phyloP scores from a whole-genome alignment of 2,113 vertebrate species.

The Myotis lucifugus region DNA sequence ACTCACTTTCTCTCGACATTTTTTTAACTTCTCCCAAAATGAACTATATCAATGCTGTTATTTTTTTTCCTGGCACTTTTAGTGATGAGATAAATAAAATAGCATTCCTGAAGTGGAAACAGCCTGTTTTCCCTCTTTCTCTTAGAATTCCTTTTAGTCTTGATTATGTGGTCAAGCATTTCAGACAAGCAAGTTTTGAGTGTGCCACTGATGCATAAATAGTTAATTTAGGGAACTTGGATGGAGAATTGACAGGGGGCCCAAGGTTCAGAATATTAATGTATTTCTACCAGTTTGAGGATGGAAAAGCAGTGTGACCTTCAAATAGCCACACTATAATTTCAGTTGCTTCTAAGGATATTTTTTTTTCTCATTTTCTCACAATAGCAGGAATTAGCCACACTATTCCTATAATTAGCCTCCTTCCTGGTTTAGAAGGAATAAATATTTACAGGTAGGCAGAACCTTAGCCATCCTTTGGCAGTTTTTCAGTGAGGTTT shows the following conservation, averaged over 20 bases:
- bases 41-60: background rate
- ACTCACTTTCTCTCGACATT: background rate
- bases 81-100: background rate
- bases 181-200: background rate
- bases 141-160: background rate
- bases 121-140: background rate
- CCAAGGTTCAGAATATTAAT: constrained; percentile 19
- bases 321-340: background rate
- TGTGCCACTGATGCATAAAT: background rate
- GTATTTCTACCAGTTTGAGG: background rate
- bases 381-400: background rate
- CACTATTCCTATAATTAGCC: constrained; percentile 1
- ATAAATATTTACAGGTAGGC: background rate
- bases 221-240: background rate
- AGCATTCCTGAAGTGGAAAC: background rate
- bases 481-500: background rate
- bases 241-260: background rate
- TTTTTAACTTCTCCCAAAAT: background rate
- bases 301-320: background rate
- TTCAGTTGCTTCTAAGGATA: constrained; percentile 38
- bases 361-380: background rate
- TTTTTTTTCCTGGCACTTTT: background rate
- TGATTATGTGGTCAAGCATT: background rate
- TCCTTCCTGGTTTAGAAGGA: background rate
- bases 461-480: background rate